A percentile compares a stretch with the other conserved stretches of the same genome.
phyloP scores from a whole-genome alignment of 2,797 vertebrate genomes.

The Scolopax rusticola region DNA sequence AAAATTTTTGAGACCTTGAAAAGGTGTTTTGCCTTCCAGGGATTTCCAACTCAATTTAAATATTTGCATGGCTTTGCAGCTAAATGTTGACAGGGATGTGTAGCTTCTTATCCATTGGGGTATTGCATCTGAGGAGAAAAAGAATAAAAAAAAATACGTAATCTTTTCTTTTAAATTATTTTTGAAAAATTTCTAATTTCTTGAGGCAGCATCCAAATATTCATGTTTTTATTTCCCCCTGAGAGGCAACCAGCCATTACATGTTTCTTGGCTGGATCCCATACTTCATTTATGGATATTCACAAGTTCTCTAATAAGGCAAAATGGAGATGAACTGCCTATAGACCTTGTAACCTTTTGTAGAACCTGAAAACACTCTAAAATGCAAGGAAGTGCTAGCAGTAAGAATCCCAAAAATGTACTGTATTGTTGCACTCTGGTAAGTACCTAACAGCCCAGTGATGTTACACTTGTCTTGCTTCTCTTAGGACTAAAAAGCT shows the following conservation, averaged over 20 bases:
- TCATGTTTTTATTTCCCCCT: conserved; percentile 17
- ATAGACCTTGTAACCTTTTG: neutral
- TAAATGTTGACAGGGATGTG: neutral
- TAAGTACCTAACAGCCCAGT: neutral
- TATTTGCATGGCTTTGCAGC: neutral
- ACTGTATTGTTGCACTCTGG: neutral
- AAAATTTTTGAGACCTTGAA: neutral
- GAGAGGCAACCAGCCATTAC: neutral
- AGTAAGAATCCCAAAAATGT: neutral
- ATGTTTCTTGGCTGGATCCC: conserved; percentile 7
- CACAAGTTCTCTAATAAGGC: neutral
- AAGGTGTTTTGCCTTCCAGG: conserved; percentile 19
- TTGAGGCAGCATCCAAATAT: neutral
- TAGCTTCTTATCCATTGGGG: neutral
- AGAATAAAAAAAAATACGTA: neutral
- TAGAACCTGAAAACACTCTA: neutral
- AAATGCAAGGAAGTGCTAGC: neutral
- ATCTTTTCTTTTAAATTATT: neutral
- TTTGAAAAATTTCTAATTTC: neutral
- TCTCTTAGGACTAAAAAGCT: conserved; percentile 8
- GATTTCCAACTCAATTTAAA: conserved; percentile 23
- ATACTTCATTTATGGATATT: neutral
- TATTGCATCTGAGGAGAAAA: neutral
- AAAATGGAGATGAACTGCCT: neutral
- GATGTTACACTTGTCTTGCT: neutral